A percentile compares a stretch with the other conserved stretches of the same genome.
Evolutionary conservation across 2,888 invertebrate species (phyloP).

Genomic region (Chrysomela aeneicollis): DNA sequence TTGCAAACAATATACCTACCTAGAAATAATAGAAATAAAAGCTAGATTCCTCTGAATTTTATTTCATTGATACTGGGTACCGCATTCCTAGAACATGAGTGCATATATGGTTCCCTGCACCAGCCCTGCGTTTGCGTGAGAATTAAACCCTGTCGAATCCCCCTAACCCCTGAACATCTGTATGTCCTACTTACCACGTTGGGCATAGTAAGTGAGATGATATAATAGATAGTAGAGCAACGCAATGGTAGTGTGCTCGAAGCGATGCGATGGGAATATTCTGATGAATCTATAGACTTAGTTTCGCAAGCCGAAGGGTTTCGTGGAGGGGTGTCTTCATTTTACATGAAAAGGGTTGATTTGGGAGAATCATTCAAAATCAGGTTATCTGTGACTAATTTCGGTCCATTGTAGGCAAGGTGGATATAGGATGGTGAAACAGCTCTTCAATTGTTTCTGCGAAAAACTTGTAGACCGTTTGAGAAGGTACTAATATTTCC

Average conservation of each 20-base stretch:
- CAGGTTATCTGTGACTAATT: not conserved
- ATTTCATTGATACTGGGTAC: not conserved
- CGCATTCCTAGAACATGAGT: not conserved
- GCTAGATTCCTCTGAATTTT: not conserved
- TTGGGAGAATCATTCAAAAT: not conserved
- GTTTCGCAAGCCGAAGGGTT: not conserved
- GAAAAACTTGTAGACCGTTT: too few relatives aligned
- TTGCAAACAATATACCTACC: too few relatives aligned
- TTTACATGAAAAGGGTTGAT: not conserved
- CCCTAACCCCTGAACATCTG: not conserved
- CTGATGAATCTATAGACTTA: not conserved
- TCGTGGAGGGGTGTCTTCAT: not conserved
- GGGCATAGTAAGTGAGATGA: constrained; percentile 2
- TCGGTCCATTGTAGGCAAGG: too few relatives aligned
- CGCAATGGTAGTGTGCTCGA: not conserved
- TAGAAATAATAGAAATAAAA: not conserved
- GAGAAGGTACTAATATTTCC: too few relatives aligned
- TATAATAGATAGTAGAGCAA: constrained; percentile 20
- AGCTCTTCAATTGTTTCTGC: too few relatives aligned
- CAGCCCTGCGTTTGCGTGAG: constrained; percentile 9
- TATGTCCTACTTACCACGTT: constrained; percentile 10
- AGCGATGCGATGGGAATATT: constrained; percentile 20
- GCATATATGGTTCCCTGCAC: not conserved
- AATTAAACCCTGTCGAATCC: not conserved
- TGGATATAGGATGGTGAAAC: too few relatives aligned